Evolutionary conservation across 2,113 vertebrate genomes (phyloP), one percentile per base, ranked within the genome.

Genomic region (Phrynosoma platyrhinos): DNA sequence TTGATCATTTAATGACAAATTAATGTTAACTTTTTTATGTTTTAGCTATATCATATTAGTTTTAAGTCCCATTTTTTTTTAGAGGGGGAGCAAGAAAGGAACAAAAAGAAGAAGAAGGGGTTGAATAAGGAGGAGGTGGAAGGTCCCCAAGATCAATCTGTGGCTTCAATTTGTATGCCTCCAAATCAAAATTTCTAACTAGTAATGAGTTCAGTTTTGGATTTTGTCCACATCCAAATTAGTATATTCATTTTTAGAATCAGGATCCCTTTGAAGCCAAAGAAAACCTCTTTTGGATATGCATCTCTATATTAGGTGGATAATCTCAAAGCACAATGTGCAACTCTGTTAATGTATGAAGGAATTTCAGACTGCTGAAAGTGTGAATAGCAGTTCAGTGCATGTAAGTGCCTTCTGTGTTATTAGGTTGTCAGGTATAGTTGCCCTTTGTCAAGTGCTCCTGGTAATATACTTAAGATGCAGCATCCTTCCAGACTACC

Each of bases 401-500:
- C 8, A 52, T 69, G 9, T 36, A 71, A 55, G 9, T 40, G 58
- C 30, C 71, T 68, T 77, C 74, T n/a, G 30, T 76, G 64, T 53
- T 53, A 36, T 52, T 32, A 4, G 32, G 64, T 53, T 53, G 58
- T 52, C 23, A 4, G 32, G 40, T 78, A 30, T 42, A 68, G 83
- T 64, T 40, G 62, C 32, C 62, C 72, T 83, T 83, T 88, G 55
- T 77, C 55, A 77, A 83, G 72, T 76, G 58, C 18, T 68, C 77
- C 55, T 42, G 77, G 87, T 47, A 36, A 82, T 76, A 89, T 77
- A 84, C n/a, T 78, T 90, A 86, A 77, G 84, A 89, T 86, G 68
- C 55, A 80, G 55, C 83, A 89, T 89, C 74, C 79, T 86, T 82
- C 72, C 66, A 72, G 47, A 79, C 83, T 89, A 84, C 25, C 72